phyloP scores from a whole-genome alignment of 2,113 vertebrate species.

The Nothoprocta perdicaria region DNA sequence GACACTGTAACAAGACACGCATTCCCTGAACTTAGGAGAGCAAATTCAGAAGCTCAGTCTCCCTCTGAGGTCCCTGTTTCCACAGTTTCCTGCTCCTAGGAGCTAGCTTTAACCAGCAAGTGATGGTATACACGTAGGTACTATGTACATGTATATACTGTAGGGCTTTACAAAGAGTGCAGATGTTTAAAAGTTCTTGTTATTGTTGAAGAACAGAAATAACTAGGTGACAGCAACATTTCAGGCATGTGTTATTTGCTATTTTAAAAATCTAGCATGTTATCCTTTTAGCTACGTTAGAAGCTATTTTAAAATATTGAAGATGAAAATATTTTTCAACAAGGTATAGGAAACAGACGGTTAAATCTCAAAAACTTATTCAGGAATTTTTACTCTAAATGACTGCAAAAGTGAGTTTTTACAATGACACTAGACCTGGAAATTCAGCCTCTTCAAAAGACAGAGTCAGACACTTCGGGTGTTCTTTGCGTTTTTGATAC shows the following conservation, averaged over 20 bases:
- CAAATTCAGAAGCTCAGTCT: background rate
- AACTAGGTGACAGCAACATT: background rate
- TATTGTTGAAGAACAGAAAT: background rate
- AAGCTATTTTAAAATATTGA: background rate
- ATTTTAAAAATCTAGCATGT: no score
- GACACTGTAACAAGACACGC: background rate
- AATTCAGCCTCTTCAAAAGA: background rate
- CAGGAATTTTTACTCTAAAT: background rate
- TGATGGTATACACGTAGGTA: no score
- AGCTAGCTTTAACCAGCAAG: background rate
- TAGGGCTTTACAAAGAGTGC: background rate
- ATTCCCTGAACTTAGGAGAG: background rate
- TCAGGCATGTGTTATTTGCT: background rate
- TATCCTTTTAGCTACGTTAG: background rate
- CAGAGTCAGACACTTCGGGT: background rate
- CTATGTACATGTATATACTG: background rate
- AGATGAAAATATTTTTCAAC: background rate
- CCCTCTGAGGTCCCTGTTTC: background rate
- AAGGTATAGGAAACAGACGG: background rate
- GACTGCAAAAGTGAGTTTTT: background rate
- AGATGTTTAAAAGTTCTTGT: background rate
- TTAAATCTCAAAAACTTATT: background rate
- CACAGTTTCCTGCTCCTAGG: rapidly evolving
- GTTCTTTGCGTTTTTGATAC: background rate
- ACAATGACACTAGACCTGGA: background rate